Evolutionary conservation across 92 coral and sea anemone species (phyloP).

Genomic region (Bergia sp.): DNA sequence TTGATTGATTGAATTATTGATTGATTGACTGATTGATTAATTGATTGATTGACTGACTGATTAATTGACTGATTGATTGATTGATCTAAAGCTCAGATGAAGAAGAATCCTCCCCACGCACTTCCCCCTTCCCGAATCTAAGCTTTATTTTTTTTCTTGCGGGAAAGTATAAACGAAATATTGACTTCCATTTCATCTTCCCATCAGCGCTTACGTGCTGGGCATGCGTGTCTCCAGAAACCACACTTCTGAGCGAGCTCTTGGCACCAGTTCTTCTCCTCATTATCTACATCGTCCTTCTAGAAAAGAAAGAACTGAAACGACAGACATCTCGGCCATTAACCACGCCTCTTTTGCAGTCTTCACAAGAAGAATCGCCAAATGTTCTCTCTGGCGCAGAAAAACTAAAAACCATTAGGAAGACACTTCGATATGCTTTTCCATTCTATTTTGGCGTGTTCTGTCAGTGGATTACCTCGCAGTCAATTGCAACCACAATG

Average conservation of each 20-base stretch:
- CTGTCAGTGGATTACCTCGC: slow-evolving; percentile 13
- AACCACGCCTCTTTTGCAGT: not conserved
- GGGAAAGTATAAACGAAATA: not conserved
- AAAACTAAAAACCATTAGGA: not conserved
- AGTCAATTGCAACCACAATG: slow-evolving; percentile 34
- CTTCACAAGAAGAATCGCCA: not conserved
- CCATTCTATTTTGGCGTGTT: slow-evolving; percentile 21
- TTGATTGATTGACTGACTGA: too few species aligned
- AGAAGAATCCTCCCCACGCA: too few species aligned
- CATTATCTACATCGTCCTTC: slow-evolving; percentile 13
- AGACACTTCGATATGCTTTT: slow-evolving; percentile 8
- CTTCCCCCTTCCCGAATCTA: too few species aligned
- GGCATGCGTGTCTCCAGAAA: slow-evolving; percentile 29
- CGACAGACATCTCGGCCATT: not conserved
- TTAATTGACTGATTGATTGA: too few species aligned
- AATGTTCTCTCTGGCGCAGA: not conserved
- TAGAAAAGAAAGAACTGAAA: not conserved
- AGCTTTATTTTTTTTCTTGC: too few species aligned
- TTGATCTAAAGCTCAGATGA: too few species aligned
- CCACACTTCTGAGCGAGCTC: slow-evolving; percentile 35
- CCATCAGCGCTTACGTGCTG: slow-evolving; percentile 14
- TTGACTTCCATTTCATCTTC: not conserved
- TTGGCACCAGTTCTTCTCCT: slow-evolving; percentile 25
- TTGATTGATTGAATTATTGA: too few species aligned
- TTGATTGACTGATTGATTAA: too few species aligned